Evolutionary conservation across 92 coral and sea anemone genomes (phyloP), one percentile per base, ranked within the genome.

Genomic region (Phenganax subtilis): DNA sequence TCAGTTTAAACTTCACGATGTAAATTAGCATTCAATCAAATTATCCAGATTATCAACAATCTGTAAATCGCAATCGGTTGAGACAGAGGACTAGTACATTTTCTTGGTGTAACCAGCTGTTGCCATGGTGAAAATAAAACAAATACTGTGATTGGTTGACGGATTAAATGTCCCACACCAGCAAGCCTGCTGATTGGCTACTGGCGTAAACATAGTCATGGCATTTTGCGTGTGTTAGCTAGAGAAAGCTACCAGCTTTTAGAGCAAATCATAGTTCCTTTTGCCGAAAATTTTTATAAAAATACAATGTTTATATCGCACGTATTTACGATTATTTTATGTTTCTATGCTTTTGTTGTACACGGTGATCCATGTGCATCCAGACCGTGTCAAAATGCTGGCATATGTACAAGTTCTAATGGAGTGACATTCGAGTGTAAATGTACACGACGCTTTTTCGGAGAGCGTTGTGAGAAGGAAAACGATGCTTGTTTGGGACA

Each of bases 311-410:
- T 37, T 27, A 61, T 59, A 37, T 61, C 72, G 16, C 0, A 10
- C 51, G 17, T 25, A 61, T 58, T 16, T 29, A 60, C 71, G 12
- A 44, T 47, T 61, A n/a, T 29, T 17, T 53, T 78, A 14, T 10
- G 72, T 44, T 67, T 63, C 12, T 17, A 28, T n/a, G 71, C 28
- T 37, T 25, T 63, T 53, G 80, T 85, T 31, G 83, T 85, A 15
- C 47, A 51, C 27, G 55, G 84, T 65, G 77, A 85, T 80, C 91
- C 90, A 30, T 94, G 98, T 83, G 85, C 91, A 31, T 91, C 96
- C 30, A 85, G 91, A 59, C 98, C 97, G n/a, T 94, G 98, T 73
- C 88, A 70, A 71, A 94, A 94, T 86, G 88, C 80, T 12, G 98
- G 98, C 30, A 28, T 86, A 57, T 94, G 98, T 57, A 71, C 82